Percentiles rank a stretch among this genome's conserved stretches.
These are phyloP conservation scores for Dolichoris vasculosae DNA, from an alignment of 1,140 invertebrate species.

Conservation along the genomic window DNA sequence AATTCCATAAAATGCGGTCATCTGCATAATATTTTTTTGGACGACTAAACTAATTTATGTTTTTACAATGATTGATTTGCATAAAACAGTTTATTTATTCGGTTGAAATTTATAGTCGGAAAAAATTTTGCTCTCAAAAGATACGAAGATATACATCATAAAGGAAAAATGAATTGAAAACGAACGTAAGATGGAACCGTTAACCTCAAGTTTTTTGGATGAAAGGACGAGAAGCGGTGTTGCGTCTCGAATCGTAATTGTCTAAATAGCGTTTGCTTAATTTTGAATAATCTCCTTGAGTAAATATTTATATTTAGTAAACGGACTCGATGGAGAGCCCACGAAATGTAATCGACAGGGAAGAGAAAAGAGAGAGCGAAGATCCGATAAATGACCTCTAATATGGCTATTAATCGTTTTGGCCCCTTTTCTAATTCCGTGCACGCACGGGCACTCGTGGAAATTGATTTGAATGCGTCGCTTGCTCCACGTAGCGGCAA, in stretches of 20 bases:
- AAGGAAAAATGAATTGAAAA: not conserved
- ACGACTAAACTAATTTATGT: conserved; percentile 49
- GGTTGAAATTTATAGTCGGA: not conserved
- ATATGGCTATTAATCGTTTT: conserved; percentile 57
- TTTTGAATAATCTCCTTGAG: not conserved
- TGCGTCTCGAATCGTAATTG: not conserved
- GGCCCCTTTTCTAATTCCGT: conserved; percentile 63
- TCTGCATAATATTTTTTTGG: conserved; percentile 10
- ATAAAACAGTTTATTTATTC: not conserved
- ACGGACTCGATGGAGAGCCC: not conserved
- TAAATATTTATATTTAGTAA: not conserved
- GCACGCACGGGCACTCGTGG: conserved; percentile 54
- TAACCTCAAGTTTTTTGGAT: not conserved
- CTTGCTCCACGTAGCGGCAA: conserved; percentile 45
- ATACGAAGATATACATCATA: not conserved
- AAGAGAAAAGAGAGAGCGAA: not conserved
- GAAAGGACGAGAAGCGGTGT: not conserved
- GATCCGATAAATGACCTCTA: conserved; percentile 51
- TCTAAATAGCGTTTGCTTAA: not conserved
- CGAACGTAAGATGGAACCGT: not conserved
- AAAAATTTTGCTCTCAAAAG: not conserved
- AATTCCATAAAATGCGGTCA: not conserved
- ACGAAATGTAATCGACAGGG: not conserved
- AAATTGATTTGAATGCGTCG: conserved; percentile 65
- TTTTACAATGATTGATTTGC: not conserved